Conservation (phyloP, 2,113 vertebrate genomes). For the Callipepla californica region DNA sequence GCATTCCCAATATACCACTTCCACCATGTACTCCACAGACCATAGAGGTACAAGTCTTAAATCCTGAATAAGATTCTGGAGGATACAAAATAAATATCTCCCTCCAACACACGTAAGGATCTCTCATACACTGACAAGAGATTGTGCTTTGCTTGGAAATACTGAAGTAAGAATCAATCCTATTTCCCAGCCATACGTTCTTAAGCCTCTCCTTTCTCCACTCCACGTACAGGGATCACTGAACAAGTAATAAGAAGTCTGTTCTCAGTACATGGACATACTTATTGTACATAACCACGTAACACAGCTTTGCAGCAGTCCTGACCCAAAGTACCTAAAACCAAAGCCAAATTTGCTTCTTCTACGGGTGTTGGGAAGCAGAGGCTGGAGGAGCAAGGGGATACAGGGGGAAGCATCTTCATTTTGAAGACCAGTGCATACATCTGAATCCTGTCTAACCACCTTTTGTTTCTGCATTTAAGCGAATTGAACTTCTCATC, state of each 20-base stretch:
- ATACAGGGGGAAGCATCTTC: background rate
- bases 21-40: rapidly evolving
- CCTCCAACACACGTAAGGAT: background rate
- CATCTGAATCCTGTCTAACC: background rate
- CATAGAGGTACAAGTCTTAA: background rate
- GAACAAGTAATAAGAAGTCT: background rate
- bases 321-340: background rate
- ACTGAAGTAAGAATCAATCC: background rate
- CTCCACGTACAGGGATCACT: background rate
- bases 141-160: background rate
- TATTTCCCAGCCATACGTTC: rapidly evolving
- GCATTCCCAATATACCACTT: background rate
- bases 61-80: background rate
- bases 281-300: background rate
- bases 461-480: background rate
- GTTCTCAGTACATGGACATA: background rate
- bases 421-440: background rate
- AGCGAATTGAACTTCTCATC: background rate
- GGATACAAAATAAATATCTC: background rate
- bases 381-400: background rate
- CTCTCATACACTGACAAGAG: background rate
- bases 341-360: background rate
- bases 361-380: background rate
- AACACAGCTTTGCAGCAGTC: background rate
- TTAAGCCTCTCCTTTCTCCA: background rate